A percentile compares a stretch with the other conserved stretches of the same genome.
Conservation (phyloP, 1,140 invertebrate species). For the Mamestra configurata region DNA sequence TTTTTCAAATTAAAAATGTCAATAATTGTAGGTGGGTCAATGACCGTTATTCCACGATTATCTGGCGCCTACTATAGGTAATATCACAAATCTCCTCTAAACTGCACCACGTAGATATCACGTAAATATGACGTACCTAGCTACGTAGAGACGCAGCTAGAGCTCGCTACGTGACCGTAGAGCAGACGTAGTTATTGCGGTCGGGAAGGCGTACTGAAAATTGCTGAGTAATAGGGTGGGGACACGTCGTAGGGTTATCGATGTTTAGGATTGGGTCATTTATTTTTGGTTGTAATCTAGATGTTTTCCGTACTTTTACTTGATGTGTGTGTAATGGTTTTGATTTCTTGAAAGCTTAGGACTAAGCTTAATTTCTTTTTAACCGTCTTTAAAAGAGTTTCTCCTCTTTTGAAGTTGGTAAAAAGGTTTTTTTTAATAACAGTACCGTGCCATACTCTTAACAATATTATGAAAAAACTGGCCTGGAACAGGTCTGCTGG, state of each 20-base stretch:
- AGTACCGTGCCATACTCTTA: too few relatives aligned
- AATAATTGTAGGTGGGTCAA: too few relatives aligned
- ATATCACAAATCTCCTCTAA: background rate
- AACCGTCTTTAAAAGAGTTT: too few relatives aligned
- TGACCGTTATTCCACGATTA: too few relatives aligned
- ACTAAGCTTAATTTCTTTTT: too few relatives aligned
- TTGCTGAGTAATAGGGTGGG: background rate
- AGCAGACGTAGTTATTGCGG: constrained; percentile 34
- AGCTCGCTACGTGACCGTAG: constrained; percentile 24
- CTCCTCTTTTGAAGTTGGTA: too few relatives aligned
- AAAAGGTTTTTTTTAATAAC: too few relatives aligned
- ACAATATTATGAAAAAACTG: too few relatives aligned
- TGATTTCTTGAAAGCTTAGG: background rate
- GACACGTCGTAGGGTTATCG: background rate
- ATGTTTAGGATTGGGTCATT: background rate
- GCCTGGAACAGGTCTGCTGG: too few relatives aligned
- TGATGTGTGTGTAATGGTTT: background rate
- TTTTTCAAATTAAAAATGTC: too few relatives aligned
- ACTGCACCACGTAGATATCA: background rate
- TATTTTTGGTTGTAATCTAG: background rate
- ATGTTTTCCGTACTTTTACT: background rate
- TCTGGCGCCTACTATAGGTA: too few relatives aligned
- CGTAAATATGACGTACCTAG: constrained; percentile 24
- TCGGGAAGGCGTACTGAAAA: background rate
- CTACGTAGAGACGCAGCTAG: background rate